Percentiles rank a stretch among this genome's conserved stretches.
These are phyloP conservation scores for Hypotaenidia philippensis DNA, from an alignment of 2,797 vertebrate genomes.

Conservation along the genomic window DNA sequence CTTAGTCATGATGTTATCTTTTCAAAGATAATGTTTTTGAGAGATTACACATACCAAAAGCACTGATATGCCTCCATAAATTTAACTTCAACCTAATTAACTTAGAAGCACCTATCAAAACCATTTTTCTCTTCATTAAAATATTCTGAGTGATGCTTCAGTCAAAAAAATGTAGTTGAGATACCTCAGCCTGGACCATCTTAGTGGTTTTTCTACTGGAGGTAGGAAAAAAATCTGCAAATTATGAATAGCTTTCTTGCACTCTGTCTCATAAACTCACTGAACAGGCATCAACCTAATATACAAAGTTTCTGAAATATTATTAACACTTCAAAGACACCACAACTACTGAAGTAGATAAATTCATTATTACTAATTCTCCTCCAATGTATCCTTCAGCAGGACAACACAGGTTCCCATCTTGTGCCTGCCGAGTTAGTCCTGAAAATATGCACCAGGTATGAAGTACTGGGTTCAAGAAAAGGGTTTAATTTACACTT, in stretches of 20 bases:
- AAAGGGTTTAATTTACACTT: background rate
- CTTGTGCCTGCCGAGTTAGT: background rate
- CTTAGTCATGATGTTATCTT: background rate
- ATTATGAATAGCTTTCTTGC: background rate
- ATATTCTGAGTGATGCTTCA: background rate
- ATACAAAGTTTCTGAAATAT: conserved; percentile 14
- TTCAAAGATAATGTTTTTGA: background rate
- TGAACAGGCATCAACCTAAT: background rate
- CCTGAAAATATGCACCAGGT: background rate
- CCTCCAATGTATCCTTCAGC: background rate
- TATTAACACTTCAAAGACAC: conserved; percentile 31
- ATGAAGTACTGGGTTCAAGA: background rate
- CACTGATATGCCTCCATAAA: background rate
- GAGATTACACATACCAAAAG: background rate
- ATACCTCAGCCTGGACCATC: background rate
- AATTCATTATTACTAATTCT: background rate
- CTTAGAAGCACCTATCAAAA: background rate
- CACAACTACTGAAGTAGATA: background rate
- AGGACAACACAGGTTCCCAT: background rate
- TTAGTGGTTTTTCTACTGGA: background rate
- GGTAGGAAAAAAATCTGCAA: background rate
- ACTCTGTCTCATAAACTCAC: background rate
- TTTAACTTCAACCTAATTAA: background rate
- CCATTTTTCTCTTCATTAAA: background rate
- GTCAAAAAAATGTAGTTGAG: background rate